These are phyloP conservation scores for Ptiloglossa arizonensis DNA, from an alignment of 1,140 invertebrate species.

Conservation along the genomic window DNA sequence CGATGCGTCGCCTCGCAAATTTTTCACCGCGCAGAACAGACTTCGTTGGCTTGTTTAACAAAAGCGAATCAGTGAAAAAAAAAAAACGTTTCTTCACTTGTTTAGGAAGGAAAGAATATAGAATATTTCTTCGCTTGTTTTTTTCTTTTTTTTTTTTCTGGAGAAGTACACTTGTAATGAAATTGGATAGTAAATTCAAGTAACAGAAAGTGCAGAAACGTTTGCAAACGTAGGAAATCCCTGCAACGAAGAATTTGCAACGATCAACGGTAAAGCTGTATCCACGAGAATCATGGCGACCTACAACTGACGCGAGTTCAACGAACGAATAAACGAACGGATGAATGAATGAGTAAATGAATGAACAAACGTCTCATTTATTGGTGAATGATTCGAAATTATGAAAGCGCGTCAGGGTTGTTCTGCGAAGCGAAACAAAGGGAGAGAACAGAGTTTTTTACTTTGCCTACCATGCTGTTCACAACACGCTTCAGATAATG, in stretches of 20 bases:
- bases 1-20: slow-evolving; percentile 3
- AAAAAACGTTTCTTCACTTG: too few relatives aligned
- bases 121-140: neutral
- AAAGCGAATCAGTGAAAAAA: neutral
- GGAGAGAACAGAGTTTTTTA: slow-evolving; percentile 49
- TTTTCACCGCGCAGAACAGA: neutral
- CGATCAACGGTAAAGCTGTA: neutral
- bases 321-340: slow-evolving; percentile 10
- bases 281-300: neutral
- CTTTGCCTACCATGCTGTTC: slow-evolving; percentile 62
- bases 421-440: slow-evolving; percentile 54
- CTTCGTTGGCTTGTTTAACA: neutral
- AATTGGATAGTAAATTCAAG: too few relatives aligned
- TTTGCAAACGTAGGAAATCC: neutral
- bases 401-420: slow-evolving; percentile 46
- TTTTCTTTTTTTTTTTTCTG: too few relatives aligned
- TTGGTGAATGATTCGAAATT: slow-evolving; percentile 39
- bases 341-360: slow-evolving; percentile 38
- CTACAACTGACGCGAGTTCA: slow-evolving; percentile 5
- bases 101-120: too few relatives aligned
- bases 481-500: slow-evolving; percentile 56
- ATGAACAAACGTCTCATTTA: slow-evolving; percentile 33
- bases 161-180: too few relatives aligned
- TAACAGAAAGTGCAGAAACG: neutral
- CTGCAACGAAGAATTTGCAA: slow-evolving; percentile 24